Base-by-base conservation (phyloP, 2,113 vertebrate genomes). In the Cranoglanis bouderius region DNA sequence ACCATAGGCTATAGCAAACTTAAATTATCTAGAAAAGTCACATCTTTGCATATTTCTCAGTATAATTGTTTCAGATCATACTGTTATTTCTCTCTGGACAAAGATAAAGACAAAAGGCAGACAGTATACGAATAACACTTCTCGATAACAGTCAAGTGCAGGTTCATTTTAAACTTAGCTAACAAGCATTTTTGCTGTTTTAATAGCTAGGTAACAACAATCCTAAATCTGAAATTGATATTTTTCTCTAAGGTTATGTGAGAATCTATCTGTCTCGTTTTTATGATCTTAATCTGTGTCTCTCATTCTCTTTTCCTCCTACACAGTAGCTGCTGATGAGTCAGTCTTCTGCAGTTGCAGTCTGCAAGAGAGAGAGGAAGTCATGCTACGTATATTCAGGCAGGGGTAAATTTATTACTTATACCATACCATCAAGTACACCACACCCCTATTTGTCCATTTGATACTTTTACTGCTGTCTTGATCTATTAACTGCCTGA, bases 271-370 rank as follows among this genome's bases (percentile, higher is more conserved):
- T 2, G 12, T 40, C 32, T 29, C 40, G 65, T 72, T 87, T 77
- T 43, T 61, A 43, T 38, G 21, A 78, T 40, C 63, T 21, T 35
- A 88, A 83, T 87, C 53, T 65, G 29, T 84, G 81, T 88, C 46
- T 46, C 65, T 81, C 75, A 70, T 87, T 89, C 55, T 81, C 80
- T 83, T 82, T 51, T 57, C 57, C 88, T 91, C 86, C 90, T 88
- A 88, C 90, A 88, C 87, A 80, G 81, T n/a, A 85, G 65, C 74
- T 82, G 80, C 35, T 35, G 65, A 88, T 91, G 88, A 91, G 83
- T 89, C 86, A 89, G 46, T 82, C 83, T 78, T 21, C 46, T 65
- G 82, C 90, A 89, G 88, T 85, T 49, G 55, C 55, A 59, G 67
- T 72, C 77, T 77, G 67, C 4, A n/a, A 38, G 21, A 67, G 70